Conservation (phyloP, 2,888 invertebrate genomes). For the Drosophila macrospina region DNA sequence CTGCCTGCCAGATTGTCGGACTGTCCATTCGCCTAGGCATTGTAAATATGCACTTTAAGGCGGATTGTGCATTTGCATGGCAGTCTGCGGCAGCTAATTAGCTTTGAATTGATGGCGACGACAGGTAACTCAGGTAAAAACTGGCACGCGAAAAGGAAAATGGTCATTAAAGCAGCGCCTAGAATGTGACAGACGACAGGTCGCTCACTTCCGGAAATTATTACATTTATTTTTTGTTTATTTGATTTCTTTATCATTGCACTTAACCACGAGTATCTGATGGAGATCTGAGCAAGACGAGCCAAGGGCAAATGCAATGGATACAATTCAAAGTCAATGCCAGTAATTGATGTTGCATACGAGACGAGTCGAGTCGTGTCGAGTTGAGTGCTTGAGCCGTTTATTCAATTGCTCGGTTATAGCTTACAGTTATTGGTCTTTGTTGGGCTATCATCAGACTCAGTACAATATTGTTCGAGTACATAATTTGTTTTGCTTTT, state of each 20-base stretch:
- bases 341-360: conserved; percentile 64
- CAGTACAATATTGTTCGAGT: conserved; percentile 36
- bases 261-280: conserved; percentile 37
- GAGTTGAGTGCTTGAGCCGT: conserved; percentile 31
- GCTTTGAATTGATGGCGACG: conserved; percentile 61
- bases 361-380: conserved; percentile 3
- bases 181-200: conserved; percentile 22
- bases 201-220: conserved; percentile 43
- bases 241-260: conserved; percentile 44
- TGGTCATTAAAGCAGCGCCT: conserved; percentile 27
- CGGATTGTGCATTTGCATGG: conserved; percentile 38
- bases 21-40: conserved; percentile 5
- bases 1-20: conserved; percentile 47
- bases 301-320: conserved; percentile 34
- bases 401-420: conserved; percentile 56
- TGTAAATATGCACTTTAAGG: conserved; percentile 16
- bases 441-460: conserved; percentile 35
- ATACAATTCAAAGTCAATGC: conserved; percentile 74
- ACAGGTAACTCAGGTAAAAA: conserved; percentile 50
- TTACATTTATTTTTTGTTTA: conserved; percentile 3
- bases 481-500: conserved; percentile 45
- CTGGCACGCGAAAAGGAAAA: conserved; percentile 21
- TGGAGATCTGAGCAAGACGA: conserved; percentile 4
- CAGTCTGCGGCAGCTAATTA: conserved; percentile 63
- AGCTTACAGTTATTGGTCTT: conserved; percentile 53